phyloP scores from a whole-genome alignment of 2,113 vertebrate genomes.

The Ancistrus triradiatus region DNA sequence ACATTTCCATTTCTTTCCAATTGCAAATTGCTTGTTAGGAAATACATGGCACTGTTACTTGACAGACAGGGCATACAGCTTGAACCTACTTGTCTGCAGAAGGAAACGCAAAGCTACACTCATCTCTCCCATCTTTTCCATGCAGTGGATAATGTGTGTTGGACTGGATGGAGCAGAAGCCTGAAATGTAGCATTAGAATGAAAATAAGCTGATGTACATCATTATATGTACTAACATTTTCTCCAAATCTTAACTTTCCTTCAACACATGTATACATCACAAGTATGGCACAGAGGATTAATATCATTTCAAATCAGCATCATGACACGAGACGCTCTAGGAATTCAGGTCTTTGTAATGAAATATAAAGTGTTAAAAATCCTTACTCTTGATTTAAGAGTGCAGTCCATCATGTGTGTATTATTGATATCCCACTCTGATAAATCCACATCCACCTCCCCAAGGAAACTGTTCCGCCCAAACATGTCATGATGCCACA shows the following conservation, averaged over 20 bases:
- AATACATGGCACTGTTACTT: no score
- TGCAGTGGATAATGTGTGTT: constrained; percentile 65
- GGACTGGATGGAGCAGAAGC: constrained; percentile 55
- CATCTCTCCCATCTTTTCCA: constrained; percentile 83
- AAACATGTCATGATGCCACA: constrained; percentile 91
- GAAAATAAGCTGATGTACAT: neutral
- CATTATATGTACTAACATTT: neutral
- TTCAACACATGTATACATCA: no score
- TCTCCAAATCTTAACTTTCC: no score
- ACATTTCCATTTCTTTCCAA: constrained; percentile 1
- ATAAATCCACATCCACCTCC: constrained; percentile 83
- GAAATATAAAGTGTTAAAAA: neutral
- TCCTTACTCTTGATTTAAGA: constrained; percentile 78
- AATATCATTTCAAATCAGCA: no score
- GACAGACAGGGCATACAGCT: no score
- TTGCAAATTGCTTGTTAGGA: no score
- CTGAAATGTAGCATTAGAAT: constrained; percentile 30
- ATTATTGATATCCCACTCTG: constrained; percentile 82
- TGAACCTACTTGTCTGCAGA: constrained; percentile 71
- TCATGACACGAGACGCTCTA: no score
- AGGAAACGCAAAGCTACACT: constrained; percentile 84
- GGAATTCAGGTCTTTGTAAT: no score
- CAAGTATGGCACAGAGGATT: no score
- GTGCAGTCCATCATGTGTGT: constrained; percentile 80
- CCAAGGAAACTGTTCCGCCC: constrained; percentile 89